Evolutionary conservation across 2,113 vertebrate species (phyloP), one percentile per base, ranked within the genome.

Genomic region (Mobula birostris): DNA sequence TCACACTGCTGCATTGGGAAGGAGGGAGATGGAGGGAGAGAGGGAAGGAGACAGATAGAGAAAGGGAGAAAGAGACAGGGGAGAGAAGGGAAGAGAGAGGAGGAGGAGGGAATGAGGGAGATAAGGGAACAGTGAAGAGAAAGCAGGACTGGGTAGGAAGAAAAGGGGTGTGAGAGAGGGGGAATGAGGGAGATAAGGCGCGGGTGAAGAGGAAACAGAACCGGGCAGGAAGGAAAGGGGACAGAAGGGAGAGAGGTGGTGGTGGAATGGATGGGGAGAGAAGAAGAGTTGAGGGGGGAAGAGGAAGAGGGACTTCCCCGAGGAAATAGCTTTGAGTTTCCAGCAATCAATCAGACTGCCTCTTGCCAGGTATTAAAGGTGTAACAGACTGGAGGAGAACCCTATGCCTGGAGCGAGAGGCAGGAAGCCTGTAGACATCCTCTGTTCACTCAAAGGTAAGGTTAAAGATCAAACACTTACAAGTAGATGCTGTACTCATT

Each of bases 401-500:
- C 24, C 3, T 17, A 32, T 66, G 5, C 1, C 27, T n/a, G 4
- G 14, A 0, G 5, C 9, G 48, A 14, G 2, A 61, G 11, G 5
- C 6, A 7, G 19, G 17, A 61, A 95, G 95, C 96, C 96, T 95
- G 96, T 94, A 94, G 95, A 95, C 95, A 74, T 94, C 82, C 82
- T 78, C n/a, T 66, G 56, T 61, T 48, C n/a, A 58, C 14, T 24
- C 56, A 15, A 87, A 1, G 48, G 61, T 0, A 4, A 66, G n/a
- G 58, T n/a, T 29, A 66, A 32, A 32, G 17, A 15, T 66, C 14
- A 2, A 7, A 66, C 5, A 98, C 99, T 99, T 97, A 99, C 99
- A 99, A 98, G 95, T 99, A 99, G 96, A 99, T 99, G 96, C 99
- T 99, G 78, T 98, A 99, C 94, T 99, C 99, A 0, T 99, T 99